Evolutionary conservation across 2,888 invertebrate genomes (phyloP).

Genomic region (Tanytarsus gracilentus): DNA sequence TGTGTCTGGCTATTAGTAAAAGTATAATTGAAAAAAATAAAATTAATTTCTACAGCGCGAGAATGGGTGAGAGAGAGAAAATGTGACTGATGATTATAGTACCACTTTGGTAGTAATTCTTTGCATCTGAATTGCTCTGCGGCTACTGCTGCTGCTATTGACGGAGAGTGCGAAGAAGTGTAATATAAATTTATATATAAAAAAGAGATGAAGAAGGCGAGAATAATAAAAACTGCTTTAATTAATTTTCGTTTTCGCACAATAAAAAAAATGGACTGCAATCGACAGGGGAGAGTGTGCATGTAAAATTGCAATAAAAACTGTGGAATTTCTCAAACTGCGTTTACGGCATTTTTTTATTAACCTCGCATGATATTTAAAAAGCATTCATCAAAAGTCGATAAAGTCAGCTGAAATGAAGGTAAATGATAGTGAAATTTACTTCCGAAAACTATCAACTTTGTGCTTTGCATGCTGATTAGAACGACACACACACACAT

Average conservation of each 20-base stretch:
- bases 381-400: no score
- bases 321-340: no score
- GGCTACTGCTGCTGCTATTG: background rate
- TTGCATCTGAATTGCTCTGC: background rate
- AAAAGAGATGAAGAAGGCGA: constrained; percentile 9
- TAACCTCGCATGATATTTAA: no score
- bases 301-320: constrained; percentile 14
- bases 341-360: no score
- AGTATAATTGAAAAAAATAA: constrained; percentile 27
- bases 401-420: no score
- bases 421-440: no score
- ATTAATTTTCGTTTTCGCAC: constrained; percentile 29
- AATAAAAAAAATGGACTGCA: constrained; percentile 13
- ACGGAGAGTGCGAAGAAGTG: constrained; percentile 12
- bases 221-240: constrained; percentile 28
- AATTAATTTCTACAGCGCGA: constrained; percentile 28
- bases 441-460: background rate
- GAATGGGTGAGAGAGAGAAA: background rate
- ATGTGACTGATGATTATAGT: constrained; percentile 27
- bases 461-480: constrained; percentile 16
- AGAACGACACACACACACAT: constrained; percentile 3
- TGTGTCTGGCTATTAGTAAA: constrained; percentile 28
- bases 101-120: constrained; percentile 1
- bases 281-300: background rate
- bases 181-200: constrained; percentile 25